A percentile compares a stretch with the other conserved stretches of the same genome.
Conservation (phyloP, 2,888 invertebrate species). For the Caenorhabditis japonica region DNA sequence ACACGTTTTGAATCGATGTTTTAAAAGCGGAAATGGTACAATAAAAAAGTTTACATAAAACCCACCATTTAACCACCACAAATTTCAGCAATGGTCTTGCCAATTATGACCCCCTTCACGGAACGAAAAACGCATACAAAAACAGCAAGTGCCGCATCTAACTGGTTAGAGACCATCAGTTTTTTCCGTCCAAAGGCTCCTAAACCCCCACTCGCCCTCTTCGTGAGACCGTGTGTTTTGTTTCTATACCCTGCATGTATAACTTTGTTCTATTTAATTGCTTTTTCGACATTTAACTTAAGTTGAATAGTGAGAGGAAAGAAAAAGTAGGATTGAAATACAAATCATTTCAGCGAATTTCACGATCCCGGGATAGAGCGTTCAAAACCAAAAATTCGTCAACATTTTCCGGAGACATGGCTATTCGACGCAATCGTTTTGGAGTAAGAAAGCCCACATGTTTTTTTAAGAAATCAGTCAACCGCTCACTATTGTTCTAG, state of each 20-base stretch:
- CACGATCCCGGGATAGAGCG: constrained; percentile 29
- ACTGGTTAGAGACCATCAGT: constrained; percentile 29
- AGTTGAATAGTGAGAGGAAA: neutral
- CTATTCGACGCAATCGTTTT: constrained; percentile 70
- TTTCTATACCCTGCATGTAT: neutral
- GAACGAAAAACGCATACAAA: constrained; percentile 1
- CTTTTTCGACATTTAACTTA: neutral
- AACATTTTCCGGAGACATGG: constrained; percentile 74
- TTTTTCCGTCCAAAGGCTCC: constrained; percentile 15
- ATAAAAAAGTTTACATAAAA: neutral
- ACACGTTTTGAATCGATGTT: constrained; percentile 34
- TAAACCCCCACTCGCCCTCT: constrained; percentile 21
- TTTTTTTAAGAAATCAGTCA: too few species aligned
- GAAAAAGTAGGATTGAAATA: neutral
- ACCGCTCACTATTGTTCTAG: too few species aligned
- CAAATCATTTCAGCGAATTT: constrained; percentile 37
- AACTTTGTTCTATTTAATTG: neutral
- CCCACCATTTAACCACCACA: too few species aligned
- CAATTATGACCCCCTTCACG: constrained; percentile 14
- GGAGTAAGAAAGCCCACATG: constrained; percentile 57
- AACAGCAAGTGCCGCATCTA: constrained; percentile 7
- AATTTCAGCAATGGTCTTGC: constrained; percentile 24
- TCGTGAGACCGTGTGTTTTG: constrained; percentile 46
- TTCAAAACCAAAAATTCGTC: constrained; percentile 32
- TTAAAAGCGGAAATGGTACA: constrained; percentile 9